Base-by-base conservation (phyloP, 2,113 vertebrate genomes). In the Helogale parvula region DNA sequence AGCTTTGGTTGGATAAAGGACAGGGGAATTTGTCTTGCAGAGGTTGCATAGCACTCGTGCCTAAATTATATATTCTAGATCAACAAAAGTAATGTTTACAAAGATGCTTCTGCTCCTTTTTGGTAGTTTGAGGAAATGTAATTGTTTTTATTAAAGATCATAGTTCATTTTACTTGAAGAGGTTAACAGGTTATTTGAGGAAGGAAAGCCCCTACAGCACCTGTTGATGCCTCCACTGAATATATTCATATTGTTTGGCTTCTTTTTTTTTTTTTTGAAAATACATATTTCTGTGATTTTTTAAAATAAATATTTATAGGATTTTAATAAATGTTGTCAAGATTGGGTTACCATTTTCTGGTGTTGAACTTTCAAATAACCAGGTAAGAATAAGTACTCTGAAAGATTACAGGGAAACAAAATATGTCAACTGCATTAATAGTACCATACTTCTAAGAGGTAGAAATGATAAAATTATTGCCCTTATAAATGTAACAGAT, bases 161-260 rank as follows among this genome's bases (percentile, higher is more conserved):
- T 21, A 19, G 52, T 81, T 92, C 77, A 77, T 88, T 93, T 91
- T 89, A 77, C 79, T 82, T 77, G 19, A 74, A 86, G 94, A 79
- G 3, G n/a, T 71, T 72, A 31, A 71, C 86, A 63, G 82, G n/a
- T 80, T 91, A 66, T 80, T 69, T 54, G 25, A 72, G 21, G 33
- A 17, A 50, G 38, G 23, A 38, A 68, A 3, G 6, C 47, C 47
- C 45, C 50, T 68, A 54, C 1, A 31, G 38, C 45, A 54, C 3
- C 35, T 76, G 12, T 54, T 88, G n/a, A 82, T 66, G 57, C 50
- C 1, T 17, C 23, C 35, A 45, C 13, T 72, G 65, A 92, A 27
- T 80, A 52, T n/a, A 80, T 21, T 81, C 83, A 45, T 95, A 33
- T 35, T 79, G 45, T 86, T 76, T 92, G 3, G 57, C 54, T 57